phyloP scores from a whole-genome alignment of 2,888 invertebrate species.

The Agrotis ipsilon region DNA sequence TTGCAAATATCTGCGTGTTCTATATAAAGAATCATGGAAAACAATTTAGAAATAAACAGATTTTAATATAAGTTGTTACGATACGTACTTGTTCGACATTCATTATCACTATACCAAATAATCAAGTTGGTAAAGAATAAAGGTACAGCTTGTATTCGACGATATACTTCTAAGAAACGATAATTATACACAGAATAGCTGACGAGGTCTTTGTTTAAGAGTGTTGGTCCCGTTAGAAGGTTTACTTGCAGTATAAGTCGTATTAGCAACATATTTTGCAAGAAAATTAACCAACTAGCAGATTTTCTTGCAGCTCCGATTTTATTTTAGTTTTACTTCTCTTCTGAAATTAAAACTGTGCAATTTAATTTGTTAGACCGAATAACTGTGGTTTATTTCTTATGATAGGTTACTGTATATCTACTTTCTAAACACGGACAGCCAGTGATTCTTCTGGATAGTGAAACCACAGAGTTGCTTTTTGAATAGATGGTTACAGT shows the following conservation, averaged over 20 bases:
- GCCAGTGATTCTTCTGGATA: neutral
- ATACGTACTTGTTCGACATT: neutral
- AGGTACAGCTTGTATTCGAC: neutral
- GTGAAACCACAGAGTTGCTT: neutral
- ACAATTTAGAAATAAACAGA: neutral
- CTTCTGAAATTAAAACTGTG: neutral
- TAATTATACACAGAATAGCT: constrained; percentile 6
- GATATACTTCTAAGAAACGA: neutral
- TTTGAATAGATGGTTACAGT: neutral
- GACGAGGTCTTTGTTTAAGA: neutral
- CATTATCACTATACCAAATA: constrained; percentile 2
- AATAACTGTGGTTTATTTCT: neutral
- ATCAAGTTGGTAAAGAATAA: neutral
- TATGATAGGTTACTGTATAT: neutral
- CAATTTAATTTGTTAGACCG: neutral
- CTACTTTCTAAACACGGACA: neutral
- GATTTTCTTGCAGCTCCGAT: neutral
- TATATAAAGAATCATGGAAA: neutral
- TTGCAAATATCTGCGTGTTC: constrained; percentile 7
- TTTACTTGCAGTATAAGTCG: constrained; percentile 9
- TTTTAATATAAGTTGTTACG: neutral
- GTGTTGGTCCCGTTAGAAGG: neutral
- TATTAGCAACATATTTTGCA: neutral
- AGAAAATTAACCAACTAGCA: constrained; percentile 1
- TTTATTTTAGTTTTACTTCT: neutral